Percentiles rank a stretch among this genome's conserved stretches.
Evolutionary conservation across 2,888 invertebrate species (phyloP).

Genomic region (Apamea monoglypha): DNA sequence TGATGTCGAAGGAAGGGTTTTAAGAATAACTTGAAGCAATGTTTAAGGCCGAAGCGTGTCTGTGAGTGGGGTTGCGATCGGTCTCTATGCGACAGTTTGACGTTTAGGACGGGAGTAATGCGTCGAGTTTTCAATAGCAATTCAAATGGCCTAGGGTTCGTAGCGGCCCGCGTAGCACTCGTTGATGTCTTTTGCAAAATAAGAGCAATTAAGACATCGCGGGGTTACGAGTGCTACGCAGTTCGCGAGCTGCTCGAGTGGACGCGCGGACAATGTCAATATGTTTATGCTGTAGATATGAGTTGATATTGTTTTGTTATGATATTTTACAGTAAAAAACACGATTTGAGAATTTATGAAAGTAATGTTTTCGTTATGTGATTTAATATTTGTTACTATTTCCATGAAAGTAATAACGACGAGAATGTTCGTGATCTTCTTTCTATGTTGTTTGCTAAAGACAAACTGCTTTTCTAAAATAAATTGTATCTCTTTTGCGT

Average conservation of each 20-base stretch:
- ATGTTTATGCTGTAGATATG: slow-evolving; percentile 32
- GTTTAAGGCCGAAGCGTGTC: slow-evolving; percentile 23
- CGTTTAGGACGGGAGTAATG: slow-evolving; percentile 51
- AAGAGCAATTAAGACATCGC: slow-evolving; percentile 58
- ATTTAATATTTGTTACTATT: neutral
- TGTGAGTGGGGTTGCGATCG: slow-evolving; percentile 16
- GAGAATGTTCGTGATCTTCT: neutral
- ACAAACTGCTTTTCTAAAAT: slow-evolving; percentile 11
- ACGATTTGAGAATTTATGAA: neutral
- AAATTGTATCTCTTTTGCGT: neutral
- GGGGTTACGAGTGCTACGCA: slow-evolving; percentile 58
- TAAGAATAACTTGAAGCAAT: slow-evolving; percentile 16
- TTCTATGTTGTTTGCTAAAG: neutral
- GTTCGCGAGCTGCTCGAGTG: slow-evolving; percentile 40
- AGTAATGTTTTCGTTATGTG: neutral
- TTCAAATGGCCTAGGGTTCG: slow-evolving; percentile 67
- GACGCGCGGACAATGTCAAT: slow-evolving; percentile 20
- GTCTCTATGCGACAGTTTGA: slow-evolving; percentile 49
- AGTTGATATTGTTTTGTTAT: slow-evolving; percentile 8
- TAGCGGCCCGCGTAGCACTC: slow-evolving; percentile 68
- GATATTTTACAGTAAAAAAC: slow-evolving; percentile 5
- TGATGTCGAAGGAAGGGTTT: slow-evolving; percentile 39
- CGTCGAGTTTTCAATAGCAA: slow-evolving; percentile 60
- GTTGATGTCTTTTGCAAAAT: slow-evolving; percentile 77
- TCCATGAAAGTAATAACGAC: neutral